phyloP scores from a whole-genome alignment of 2,888 invertebrate genomes.

The Dendrolimus pini region DNA sequence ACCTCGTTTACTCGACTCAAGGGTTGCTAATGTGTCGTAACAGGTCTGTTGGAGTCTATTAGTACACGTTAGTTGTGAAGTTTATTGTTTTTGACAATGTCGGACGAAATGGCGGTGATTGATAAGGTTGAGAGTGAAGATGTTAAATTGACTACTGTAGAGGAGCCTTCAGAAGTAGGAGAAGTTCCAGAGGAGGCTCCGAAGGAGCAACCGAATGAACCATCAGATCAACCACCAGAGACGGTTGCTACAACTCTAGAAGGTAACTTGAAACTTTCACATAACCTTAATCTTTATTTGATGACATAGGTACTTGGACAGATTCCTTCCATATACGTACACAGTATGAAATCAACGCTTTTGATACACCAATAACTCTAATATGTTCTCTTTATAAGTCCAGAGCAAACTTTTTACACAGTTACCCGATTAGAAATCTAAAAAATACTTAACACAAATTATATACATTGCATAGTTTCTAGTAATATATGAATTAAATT shows the following conservation, averaged over 20 bases:
- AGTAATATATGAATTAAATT: no score
- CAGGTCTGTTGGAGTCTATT: conserved; percentile 34
- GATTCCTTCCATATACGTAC: conserved; percentile 18
- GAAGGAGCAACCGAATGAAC: conserved; percentile 25
- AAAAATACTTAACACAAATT: no score
- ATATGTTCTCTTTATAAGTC: no score
- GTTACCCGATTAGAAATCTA: no score
- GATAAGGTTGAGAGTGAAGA: conserved; percentile 58
- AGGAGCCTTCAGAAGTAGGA: conserved; percentile 31
- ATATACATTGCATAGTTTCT: no score
- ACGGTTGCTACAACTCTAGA: conserved; percentile 23
- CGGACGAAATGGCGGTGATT: conserved; percentile 70
- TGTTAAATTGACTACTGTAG: conserved; percentile 38
- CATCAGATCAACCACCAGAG: conserved; percentile 21
- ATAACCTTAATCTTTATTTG: conserved; percentile 48
- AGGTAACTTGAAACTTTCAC: conserved; percentile 50
- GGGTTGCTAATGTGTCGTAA: conserved; percentile 48
- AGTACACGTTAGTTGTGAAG: conserved; percentile 24
- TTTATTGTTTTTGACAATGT: conserved; percentile 64
- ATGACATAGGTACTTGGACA: conserved; percentile 34
- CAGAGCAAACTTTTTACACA: no score
- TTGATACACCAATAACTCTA: no score
- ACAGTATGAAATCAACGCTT: neutral
- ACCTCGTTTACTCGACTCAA: conserved; percentile 50
- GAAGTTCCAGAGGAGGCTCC: conserved; percentile 27